Base-by-base conservation (phyloP, 2,797 vertebrate species). In the Antrozous pallidus region DNA sequence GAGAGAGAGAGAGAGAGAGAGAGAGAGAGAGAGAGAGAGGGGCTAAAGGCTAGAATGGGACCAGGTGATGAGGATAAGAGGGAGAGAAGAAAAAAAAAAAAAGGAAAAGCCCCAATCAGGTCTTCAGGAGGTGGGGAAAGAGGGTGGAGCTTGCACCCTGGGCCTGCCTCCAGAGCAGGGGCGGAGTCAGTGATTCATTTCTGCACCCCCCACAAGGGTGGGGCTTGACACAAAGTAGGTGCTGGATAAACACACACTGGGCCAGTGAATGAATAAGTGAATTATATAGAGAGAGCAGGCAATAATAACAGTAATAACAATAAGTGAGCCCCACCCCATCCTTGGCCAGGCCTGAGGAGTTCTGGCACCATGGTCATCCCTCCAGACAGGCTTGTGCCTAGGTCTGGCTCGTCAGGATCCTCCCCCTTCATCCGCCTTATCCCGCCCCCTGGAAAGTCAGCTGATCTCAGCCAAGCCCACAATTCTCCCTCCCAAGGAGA, bases 171-270 rank as follows among this genome's bases (percentile, higher is more conserved):
- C 69, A 65, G 33, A 74, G 42, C 6, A 38, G 47, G 40, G 58
- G 40, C 24, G 11, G 42, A 79, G 58, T 38, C 73, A 74, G 49
- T 51, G 93, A 65, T 61, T 83, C 78, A 70, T 49, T 88, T 88
- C 45, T 40, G 61, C 33, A 91, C 58, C 33, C 31, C 47, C 61
- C 58, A 82, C 31, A 79, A 75, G 47, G 38, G 33, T 87, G 56
- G 49, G 73, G 33, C 51, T 79, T 93, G 69, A 89, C 89, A 83
- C 92, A 83, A 26, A 94, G 79, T 91, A 95, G 78, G 45, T 91
- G 69, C 45, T 92, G 51, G 87, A 69, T 42, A 89, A 88, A 93
- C 63, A 70, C 1, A 70, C 9, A 67, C 3, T n/a, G n/a, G 22
- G 33, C 40, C 67, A 84, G 79, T 81, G 33, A 93, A 83, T 93